Base-by-base conservation (phyloP, 1,140 invertebrate genomes). In the Leptestheria dahalacensis region DNA sequence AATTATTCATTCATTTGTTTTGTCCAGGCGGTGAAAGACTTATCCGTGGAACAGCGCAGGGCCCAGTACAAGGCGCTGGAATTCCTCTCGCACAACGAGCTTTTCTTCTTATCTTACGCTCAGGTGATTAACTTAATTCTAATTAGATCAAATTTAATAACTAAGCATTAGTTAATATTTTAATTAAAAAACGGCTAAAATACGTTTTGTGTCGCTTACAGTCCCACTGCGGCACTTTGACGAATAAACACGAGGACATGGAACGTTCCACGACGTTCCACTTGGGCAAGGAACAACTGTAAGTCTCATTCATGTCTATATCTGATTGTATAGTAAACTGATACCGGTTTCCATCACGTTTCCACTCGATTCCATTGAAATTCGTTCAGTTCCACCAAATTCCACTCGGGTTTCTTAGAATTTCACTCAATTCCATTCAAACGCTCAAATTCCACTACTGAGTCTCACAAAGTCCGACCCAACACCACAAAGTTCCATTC, bases 221-320 rank as follows among this genome's bases (percentile, higher is more conserved):
- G 66, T 66, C 66, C 2, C 60, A 65, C 48, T 67, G 66, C 56
- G 63, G 63, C 20, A 29, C 52, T 20, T 60, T 57, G n/a, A 66
- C 66, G 2, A 21, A 63, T 3, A 46, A 55, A 18, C 66, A 58
- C 59, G 64, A 66, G 55, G 66, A 67, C 48, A 33, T 67, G 59
- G 66, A 67, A 51, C 65, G 66, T 23, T 53, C 61, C 4, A 62
- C 60, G 28, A 61, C 62, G 59, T 63, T 62, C 61, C 63, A 56
- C 56, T 29, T 62, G 24, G 63, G 64, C 61, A 60, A 65, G 50
- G 60, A 64, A 49, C 62, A 65, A 54, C 50, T 60, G 64, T 64
- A 23, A 64, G 58, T 58, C 53, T n/a, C n/a, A n/a, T n/a, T n/a
- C n/a, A n/a, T n/a, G n/a, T n/a, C n/a, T n/a, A n/a, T n/a, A n/a